Evolutionary conservation across 2,888 invertebrate species (phyloP).

Genomic region (Sinohyriopsis cumingii): DNA sequence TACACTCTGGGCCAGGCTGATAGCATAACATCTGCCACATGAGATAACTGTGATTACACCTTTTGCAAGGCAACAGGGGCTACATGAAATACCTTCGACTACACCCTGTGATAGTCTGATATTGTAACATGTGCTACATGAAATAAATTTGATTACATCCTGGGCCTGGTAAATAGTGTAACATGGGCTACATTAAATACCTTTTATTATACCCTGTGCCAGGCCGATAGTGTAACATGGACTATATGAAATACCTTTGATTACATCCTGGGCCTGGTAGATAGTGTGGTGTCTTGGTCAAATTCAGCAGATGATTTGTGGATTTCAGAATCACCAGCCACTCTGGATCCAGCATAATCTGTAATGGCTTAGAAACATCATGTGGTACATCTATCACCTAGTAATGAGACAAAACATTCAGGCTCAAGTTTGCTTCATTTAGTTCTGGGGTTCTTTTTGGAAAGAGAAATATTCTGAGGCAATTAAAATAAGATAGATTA

Average conservation of each 20-base stretch:
- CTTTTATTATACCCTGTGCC: too few species aligned
- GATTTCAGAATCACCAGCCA: slow-evolving; percentile 91
- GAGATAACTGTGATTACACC: too few species aligned
- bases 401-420: background rate
- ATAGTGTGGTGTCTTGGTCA: slow-evolving; percentile 81
- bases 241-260: slow-evolving; percentile 76
- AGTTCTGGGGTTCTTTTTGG: background rate
- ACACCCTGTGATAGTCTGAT: too few species aligned
- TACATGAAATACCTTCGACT: too few species aligned
- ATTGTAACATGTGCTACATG: too few species aligned
- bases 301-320: slow-evolving; percentile 90
- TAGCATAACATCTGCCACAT: too few species aligned
- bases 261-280: slow-evolving; percentile 86
- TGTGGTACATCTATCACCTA: slow-evolving; percentile 77
- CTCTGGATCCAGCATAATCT: slow-evolving; percentile 81
- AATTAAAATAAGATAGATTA: too few species aligned
- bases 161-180: too few species aligned
- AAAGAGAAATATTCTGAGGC: background rate
- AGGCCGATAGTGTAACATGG: background rate
- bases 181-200: too few species aligned
- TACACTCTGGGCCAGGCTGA: too few species aligned
- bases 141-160: too few species aligned
- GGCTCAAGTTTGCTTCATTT: background rate
- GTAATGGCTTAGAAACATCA: slow-evolving; percentile 68
- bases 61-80: too few species aligned